These are phyloP conservation scores for Zaprionus nigranus DNA, from an alignment of 1,140 invertebrate genomes.

Conservation along the genomic window DNA sequence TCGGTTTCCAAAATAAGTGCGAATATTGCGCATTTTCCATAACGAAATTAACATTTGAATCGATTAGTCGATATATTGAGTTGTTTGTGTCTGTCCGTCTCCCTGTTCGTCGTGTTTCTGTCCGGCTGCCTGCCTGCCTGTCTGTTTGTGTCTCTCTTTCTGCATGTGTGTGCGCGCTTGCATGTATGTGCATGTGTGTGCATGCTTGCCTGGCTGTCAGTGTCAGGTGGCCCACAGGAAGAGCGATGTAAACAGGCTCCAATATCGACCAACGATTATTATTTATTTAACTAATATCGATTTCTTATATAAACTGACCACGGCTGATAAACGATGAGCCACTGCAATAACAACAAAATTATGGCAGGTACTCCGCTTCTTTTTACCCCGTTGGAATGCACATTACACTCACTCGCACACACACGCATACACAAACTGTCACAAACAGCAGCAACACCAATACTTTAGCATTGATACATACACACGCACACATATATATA, in stretches of 20 bases:
- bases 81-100: slow-evolving; percentile 11
- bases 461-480: slow-evolving; percentile 44
- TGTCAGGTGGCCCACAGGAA: slow-evolving; percentile 38
- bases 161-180: neutral
- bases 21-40: slow-evolving; percentile 53
- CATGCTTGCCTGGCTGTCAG: slow-evolving; percentile 9
- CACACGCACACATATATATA: slow-evolving; percentile 15
- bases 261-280: slow-evolving; percentile 33
- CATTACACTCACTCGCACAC: slow-evolving; percentile 55
- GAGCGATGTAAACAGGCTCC: slow-evolving; percentile 44
- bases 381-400: slow-evolving; percentile 81
- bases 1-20: slow-evolving; percentile 38
- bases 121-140: neutral
- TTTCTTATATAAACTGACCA: slow-evolving; percentile 40
- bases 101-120: neutral
- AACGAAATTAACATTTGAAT: slow-evolving; percentile 55
- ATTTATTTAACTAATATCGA: slow-evolving; percentile 39
- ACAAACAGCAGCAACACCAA: slow-evolving; percentile 46
- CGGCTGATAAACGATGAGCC: slow-evolving; percentile 55
- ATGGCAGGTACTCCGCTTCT: slow-evolving; percentile 55
- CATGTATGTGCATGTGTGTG: neutral
- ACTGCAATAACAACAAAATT: slow-evolving; percentile 21
- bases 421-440: slow-evolving; percentile 66
- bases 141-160: neutral
- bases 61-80: slow-evolving; percentile 49